Evolutionary conservation across 1,140 invertebrate species (phyloP).

Genomic region (Papilio dardanus): DNA sequence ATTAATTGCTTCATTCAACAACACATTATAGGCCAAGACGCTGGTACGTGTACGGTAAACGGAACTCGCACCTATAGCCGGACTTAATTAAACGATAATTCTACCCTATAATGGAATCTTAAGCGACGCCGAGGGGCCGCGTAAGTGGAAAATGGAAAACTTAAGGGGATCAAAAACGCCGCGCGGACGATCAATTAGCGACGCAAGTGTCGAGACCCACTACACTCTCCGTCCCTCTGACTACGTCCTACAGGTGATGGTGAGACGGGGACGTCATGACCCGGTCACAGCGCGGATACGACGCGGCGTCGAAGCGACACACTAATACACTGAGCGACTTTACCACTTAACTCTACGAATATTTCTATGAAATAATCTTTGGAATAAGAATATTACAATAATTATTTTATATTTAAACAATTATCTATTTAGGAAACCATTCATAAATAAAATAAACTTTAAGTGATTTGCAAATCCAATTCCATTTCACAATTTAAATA

Average conservation of each 20-base stretch:
- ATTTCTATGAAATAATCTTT: neutral
- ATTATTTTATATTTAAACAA: neutral
- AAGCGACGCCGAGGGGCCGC: slow-evolving; percentile 29
- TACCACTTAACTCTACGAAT: neutral
- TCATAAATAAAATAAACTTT: neutral
- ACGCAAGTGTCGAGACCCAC: slow-evolving; percentile 50
- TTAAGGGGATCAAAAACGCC: slow-evolving; percentile 55
- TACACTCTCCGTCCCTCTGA: slow-evolving; percentile 37
- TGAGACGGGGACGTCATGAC: slow-evolving; percentile 55
- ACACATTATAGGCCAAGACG: neutral
- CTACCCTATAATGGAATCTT: slow-evolving; percentile 22
- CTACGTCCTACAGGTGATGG: neutral
- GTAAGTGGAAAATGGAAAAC: slow-evolving; percentile 30
- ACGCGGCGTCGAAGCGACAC: neutral
- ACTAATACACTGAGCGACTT: slow-evolving; percentile 28
- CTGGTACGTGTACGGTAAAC: slow-evolving; percentile 3
- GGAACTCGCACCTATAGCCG: slow-evolving; percentile 19
- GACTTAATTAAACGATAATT: slow-evolving; percentile 31
- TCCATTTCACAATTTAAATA: neutral
- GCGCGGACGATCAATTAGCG: slow-evolving; percentile 58
- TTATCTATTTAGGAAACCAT: neutral
- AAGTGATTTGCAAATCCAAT: neutral
- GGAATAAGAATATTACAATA: neutral
- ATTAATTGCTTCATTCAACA: neutral
- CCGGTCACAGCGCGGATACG: slow-evolving; percentile 70